Evolutionary conservation across 1,140 invertebrate genomes (phyloP), one percentile per base, ranked within the genome.

Genomic region (Lasaia peninsularis): DNA sequence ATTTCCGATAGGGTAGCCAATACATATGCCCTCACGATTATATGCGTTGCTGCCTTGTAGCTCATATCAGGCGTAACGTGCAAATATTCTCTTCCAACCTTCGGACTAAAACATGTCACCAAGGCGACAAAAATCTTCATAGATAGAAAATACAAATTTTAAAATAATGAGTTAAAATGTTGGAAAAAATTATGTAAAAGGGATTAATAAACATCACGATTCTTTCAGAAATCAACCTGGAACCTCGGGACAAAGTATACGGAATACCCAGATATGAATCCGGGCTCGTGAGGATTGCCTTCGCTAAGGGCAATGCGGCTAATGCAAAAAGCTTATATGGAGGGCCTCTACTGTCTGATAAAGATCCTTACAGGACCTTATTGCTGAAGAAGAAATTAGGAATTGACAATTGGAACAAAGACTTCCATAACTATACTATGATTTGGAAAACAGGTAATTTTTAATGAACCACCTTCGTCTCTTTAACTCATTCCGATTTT

Each of bases 371-470:
- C 67, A 73, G 86, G 24, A 64, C 76, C 2, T 60, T 67, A 18
- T 58, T 79, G 7, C 31, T 87, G 54, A 82, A 78, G 50, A 86
- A 86, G 60, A 83, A 79, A 33, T 70, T 82, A 32, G 77, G 83
- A 6, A 75, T 84, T 20, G 66, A 85, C 5, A 77, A 84, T 52
- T 94, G 93, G 93, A 89, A 84, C 32, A 88, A 91, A 18, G 90
- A 92, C 31, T 95, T 91, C 70, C 93, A 95, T 65, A 90, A 86
- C 34, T 95, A 92, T 57, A 91, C 89, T 1, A 68, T 94, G 12
- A 80, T 91, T 49, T 95, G 94, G 94, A 92, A 81, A 34, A 90
- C 90, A 66, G 90, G 91, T 91, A 58, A 7, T 28, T 28, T 28
- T 28, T 28, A 6, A 7, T 28, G 8, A 28, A n/a, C n/a, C n/a